A percentile compares a stretch with the other conserved stretches of the same genome.
These are phyloP conservation scores for Naso thynnoides DNA, from an alignment of 2,797 vertebrate genomes.

Conservation along the genomic window DNA sequence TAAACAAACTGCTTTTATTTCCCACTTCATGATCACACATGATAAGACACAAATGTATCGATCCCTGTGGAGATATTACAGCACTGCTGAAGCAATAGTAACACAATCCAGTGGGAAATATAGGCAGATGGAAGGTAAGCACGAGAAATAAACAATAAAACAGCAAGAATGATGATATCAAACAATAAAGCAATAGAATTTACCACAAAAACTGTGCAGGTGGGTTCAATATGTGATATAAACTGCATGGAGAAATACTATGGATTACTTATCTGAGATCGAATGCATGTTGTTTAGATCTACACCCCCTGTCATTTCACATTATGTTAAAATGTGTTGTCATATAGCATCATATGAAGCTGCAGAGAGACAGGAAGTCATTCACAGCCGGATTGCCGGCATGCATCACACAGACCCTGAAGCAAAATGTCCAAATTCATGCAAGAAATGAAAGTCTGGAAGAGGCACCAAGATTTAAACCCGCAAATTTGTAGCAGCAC, in stretches of 20 bases:
- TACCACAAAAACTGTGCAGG: background rate
- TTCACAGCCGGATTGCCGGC: slow-evolving; percentile 2
- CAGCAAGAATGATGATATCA: background rate
- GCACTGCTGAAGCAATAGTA: slow-evolving; percentile 27
- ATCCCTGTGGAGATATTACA: slow-evolving; percentile 41
- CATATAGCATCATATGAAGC: background rate
- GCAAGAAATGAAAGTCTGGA: slow-evolving; percentile 43
- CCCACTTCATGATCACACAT: slow-evolving; percentile 11
- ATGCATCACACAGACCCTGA: slow-evolving; percentile 1
- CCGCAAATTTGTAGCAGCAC: background rate
- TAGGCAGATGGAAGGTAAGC: slow-evolving; percentile 5
- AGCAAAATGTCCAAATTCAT: slow-evolving; percentile 38
- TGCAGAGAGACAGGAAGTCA: background rate
- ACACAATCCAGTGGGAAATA: slow-evolving; percentile 32
- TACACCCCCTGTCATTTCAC: background rate
- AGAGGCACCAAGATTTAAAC: background rate
- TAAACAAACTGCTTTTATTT: slow-evolving; percentile 2
- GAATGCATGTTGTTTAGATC: background rate
- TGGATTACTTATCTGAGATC: background rate
- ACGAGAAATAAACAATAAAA: slow-evolving; percentile 23
- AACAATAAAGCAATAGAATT: slow-evolving; percentile 4
- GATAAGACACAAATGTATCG: slow-evolving; percentile 1
- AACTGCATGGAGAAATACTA: background rate
- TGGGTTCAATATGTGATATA: background rate
- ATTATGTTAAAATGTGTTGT: background rate